Base-by-base conservation (phyloP, 2,888 invertebrate species). In the Phymatocera aterrima region DNA sequence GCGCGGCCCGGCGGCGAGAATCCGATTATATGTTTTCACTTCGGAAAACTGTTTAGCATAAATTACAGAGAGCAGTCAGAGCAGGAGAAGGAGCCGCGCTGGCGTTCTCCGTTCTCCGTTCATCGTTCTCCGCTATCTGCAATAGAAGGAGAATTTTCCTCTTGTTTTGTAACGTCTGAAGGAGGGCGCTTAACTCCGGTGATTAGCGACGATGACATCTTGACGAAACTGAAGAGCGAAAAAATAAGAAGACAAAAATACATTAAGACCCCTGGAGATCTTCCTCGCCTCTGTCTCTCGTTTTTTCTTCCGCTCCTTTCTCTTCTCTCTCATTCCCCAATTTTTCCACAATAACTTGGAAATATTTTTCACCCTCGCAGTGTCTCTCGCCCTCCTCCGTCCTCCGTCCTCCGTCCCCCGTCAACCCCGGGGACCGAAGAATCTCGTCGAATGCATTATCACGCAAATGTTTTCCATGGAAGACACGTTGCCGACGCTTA, bases 181-280 rank as follows among this genome's bases (percentile, higher is more conserved):
- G n/a, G n/a, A n/a, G 82, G 81, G 82, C 80, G 80, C 84, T 86
- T 85, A 84, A 86, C 86, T 86, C 85, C 83, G 83, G 86, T 88
- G 85, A 86, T 88, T 88, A 87, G 85, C 83, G 83, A 80, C 85
- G 86, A 83, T 89, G 90, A 89, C 89, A 89, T 88, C 87, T 88
- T 88, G 88, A 87, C 86, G 86, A 88, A 85, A 86, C 82, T 37
- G 57, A 46, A 70, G 78, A 70, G 54, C 51, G 72, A 60, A 74
- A 74, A 75, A 75, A 57, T 57, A 57, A 57, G 31, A 15, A 34
- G 31, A 72, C 48, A 48, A 72, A n/a, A 51, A 72, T 51, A 51
- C 48, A 51, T 72, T 18, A 34, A 28, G 65, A 65, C 65, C 77
- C 65, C 77, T n/a, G 15, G 61, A 77, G 61, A 43, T 37, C 61